Evolutionary conservation across 2,113 vertebrate species (phyloP).

Genomic region (Clupea harengus): DNA sequence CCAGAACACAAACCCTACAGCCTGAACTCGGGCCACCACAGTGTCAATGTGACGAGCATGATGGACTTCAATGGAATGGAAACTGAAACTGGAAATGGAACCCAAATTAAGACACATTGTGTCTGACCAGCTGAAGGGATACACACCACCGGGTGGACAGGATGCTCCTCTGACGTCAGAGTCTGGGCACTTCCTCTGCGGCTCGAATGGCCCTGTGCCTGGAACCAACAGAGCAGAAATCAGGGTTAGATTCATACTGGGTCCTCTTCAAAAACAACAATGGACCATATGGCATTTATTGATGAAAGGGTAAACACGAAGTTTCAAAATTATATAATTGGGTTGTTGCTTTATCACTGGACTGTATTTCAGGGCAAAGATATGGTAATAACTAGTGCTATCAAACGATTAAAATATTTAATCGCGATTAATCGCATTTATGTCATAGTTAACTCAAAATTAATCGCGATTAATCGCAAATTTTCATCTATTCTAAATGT

Average conservation of each 20-base stretch:
- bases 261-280: neutral
- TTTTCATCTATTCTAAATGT: too few relatives aligned
- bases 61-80: neutral
- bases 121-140: neutral
- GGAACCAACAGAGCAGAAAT: constrained; percentile 2
- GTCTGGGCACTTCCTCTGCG: constrained; percentile 78
- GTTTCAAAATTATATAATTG: too few relatives aligned
- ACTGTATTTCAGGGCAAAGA: too few relatives aligned
- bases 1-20: neutral
- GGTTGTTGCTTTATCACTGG: too few relatives aligned
- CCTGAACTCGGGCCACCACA: neutral
- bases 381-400: too few relatives aligned
- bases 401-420: too few relatives aligned
- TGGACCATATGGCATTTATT: too few relatives aligned
- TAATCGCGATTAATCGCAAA: too few relatives aligned
- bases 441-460: too few relatives aligned
- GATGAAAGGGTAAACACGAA: too few relatives aligned
- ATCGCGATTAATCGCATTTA: too few relatives aligned
- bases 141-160: constrained; percentile 83
- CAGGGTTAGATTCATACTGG: neutral
- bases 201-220: constrained; percentile 79
- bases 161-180: constrained; percentile 80
- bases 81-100: neutral
- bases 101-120: neutral
- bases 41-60: neutral